Base-by-base conservation (phyloP, 2,113 vertebrate species). In the Poeciliopsis turrubarensis region DNA sequence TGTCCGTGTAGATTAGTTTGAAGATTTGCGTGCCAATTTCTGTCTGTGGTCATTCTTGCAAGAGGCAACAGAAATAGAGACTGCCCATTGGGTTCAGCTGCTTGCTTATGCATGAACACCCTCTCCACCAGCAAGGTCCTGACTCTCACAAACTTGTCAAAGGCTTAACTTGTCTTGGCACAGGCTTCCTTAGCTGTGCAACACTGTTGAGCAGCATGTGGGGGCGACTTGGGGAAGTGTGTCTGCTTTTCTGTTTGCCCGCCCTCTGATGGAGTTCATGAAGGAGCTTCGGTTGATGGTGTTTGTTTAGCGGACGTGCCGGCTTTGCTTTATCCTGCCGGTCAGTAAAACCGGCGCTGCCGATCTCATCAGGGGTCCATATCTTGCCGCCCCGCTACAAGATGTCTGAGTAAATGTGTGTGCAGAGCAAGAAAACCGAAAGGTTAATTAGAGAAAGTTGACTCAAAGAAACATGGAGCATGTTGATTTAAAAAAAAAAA, bases 21-120 rank as follows among this genome's bases (percentile, higher is more conserved):
- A 64, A 74, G 69, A 83, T 80, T 75, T 79, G 69, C 69, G 61
- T 70, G 4, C 81, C 70, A 60, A 44, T 78, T 68, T 85, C 69
- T 78, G 74, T 74, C 76, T 76, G 65, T 61, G 69, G 70, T 76
- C 67, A 69, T 47, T 67, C 32, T 30, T 77, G 78, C 5, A 26
- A 57, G 44, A 29, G 70, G 30, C 74, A 79, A 72, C 60, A 74
- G 76, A 90, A 89, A 70, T 82, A 66, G 54, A 77, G 67, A 78
- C 74, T 78, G 79, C 79, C 78, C 60, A 67, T 68, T 77, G 73
- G 75, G 78, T 81, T 82, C 63, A 73, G 84, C 73, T 73, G 65
- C 73, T 88, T 75, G 77, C 78, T 86, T 91, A 89, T 91, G 85
- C 87, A 86, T 86, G 87, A 88, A 82, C 86, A 85, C 88, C 78